phyloP scores from a whole-genome alignment of 2,888 invertebrate genomes.

The Molorchus minor region DNA sequence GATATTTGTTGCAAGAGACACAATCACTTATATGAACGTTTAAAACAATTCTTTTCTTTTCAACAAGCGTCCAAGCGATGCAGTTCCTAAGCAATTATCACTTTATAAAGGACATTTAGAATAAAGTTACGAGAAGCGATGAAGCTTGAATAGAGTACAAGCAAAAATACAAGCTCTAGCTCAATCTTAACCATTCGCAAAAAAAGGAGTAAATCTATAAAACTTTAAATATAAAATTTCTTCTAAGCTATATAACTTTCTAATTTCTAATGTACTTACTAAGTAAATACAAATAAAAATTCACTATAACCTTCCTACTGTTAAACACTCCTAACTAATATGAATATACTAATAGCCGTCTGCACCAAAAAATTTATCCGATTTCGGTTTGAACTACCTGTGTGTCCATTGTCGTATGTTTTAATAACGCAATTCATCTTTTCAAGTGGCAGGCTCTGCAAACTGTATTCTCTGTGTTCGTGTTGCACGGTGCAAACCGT shows the following conservation, averaged over 20 bases:
- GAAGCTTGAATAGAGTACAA: constrained; percentile 30
- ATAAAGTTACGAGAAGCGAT: constrained; percentile 27
- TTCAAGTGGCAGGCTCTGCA: constrained; percentile 82
- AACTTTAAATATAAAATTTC: constrained; percentile 34
- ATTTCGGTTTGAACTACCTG: constrained; percentile 19
- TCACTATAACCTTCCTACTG: constrained; percentile 37
- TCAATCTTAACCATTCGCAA: constrained; percentile 29
- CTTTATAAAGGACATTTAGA: constrained; percentile 21
- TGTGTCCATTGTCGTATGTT: constrained; percentile 42
- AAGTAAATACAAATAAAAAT: constrained; percentile 38
- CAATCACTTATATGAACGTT: constrained; percentile 51
- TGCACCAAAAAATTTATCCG: constrained; percentile 42
- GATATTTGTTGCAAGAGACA: constrained; percentile 53
- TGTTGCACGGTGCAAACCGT: constrained; percentile 82
- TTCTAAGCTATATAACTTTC: constrained; percentile 18
- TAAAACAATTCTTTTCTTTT: constrained; percentile 29
- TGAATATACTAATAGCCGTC: constrained; percentile 40
- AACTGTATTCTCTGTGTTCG: constrained; percentile 84
- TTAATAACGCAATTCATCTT: constrained; percentile 85
- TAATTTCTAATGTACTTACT: constrained; percentile 22
- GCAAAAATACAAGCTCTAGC: constrained; percentile 43
- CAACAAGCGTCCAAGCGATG: constrained; percentile 31
- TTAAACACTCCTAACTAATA: constrained; percentile 47
- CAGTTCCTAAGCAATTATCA: constrained; percentile 10
- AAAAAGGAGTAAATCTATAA: constrained; percentile 38